phyloP scores from a whole-genome alignment of 92 coral and sea anemone species.

The Phenganax stokvisi region DNA sequence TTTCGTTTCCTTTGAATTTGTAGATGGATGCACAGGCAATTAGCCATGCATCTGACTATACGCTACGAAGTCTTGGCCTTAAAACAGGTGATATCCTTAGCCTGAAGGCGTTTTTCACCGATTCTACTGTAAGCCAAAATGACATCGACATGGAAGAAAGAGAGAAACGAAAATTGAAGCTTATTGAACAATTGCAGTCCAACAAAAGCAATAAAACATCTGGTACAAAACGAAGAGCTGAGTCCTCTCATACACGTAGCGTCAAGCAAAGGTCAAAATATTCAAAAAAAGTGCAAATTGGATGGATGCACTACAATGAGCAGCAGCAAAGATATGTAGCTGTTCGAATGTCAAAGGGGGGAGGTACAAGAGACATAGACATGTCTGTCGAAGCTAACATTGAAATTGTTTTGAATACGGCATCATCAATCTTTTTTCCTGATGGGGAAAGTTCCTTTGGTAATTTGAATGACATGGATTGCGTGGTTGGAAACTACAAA shows the following conservation, averaged over 20 bases:
- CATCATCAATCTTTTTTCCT: conserved; percentile 24
- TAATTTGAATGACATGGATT: conserved; percentile 22
- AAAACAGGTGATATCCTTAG: conserved; percentile 35
- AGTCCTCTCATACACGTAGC: not conserved
- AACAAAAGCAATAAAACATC: conserved; percentile 39
- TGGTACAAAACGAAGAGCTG: conserved; percentile 21
- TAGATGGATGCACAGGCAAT: conserved; percentile 10
- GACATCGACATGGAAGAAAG: conserved; percentile 1
- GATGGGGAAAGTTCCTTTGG: conserved; percentile 26
- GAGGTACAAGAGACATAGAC: conserved; percentile 36
- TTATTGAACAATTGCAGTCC: conserved; percentile 45
- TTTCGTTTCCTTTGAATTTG: not conserved
- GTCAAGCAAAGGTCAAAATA: not conserved
- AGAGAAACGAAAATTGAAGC: conserved; percentile 53
- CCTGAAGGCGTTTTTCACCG: conserved; percentile 24
- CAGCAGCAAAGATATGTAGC: conserved; percentile 25
- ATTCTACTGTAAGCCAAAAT: not conserved
- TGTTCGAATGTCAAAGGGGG: conserved; percentile 30
- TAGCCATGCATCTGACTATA: conserved; percentile 22
- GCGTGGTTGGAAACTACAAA: conserved; percentile 17
- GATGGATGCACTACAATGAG: conserved; percentile 41
- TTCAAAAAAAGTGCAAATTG: conserved; percentile 33
- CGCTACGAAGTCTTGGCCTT: conserved; percentile 27
- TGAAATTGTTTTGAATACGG: conserved; percentile 12
- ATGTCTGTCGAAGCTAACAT: conserved; percentile 29